Evolutionary conservation across 2,797 vertebrate species (phyloP).

Genomic region (Hippoglossus hippoglossus): DNA sequence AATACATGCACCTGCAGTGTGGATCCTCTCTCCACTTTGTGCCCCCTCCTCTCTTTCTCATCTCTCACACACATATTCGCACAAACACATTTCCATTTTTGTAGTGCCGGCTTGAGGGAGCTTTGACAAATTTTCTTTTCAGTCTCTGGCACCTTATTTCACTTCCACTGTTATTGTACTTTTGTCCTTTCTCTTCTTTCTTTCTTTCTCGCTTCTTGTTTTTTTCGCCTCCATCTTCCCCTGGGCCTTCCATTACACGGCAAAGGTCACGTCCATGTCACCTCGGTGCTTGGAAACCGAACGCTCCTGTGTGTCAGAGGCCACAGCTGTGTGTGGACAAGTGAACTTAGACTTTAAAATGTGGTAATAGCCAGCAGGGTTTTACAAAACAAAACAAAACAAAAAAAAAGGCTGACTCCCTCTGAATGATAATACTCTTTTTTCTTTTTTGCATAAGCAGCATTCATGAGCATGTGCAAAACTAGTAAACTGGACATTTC

Average conservation of each 20-base stretch:
- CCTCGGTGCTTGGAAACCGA: slow-evolving; percentile 45
- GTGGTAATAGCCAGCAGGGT: slow-evolving; percentile 40
- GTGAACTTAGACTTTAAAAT: slow-evolving; percentile 46
- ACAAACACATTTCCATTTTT: slow-evolving; percentile 28
- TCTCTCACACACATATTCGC: slow-evolving; percentile 12
- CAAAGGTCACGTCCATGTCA: slow-evolving; percentile 62
- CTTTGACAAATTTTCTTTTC: slow-evolving; percentile 47
- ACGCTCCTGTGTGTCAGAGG: slow-evolving; percentile 60
- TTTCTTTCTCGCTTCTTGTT: slow-evolving; percentile 34
- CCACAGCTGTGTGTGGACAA: slow-evolving; percentile 42
- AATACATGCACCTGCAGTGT: neutral
- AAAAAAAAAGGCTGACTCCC: slow-evolving; percentile 17
- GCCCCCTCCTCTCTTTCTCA: slow-evolving; percentile 17
- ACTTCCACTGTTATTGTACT: slow-evolving; percentile 16
- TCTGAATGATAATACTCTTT: slow-evolving; percentile 27
- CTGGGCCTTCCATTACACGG: slow-evolving; percentile 44
- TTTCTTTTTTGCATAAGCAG: slow-evolving; percentile 13
- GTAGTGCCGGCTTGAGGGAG: slow-evolving; percentile 30
- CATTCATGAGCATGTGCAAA: slow-evolving; percentile 43
- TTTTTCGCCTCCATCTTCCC: slow-evolving; percentile 22
- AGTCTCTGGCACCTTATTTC: slow-evolving; percentile 20
- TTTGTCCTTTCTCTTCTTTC: neutral
- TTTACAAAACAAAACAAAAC: slow-evolving; percentile 19
- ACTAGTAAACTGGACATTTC: slow-evolving; percentile 20
- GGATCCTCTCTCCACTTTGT: slow-evolving; percentile 28